Percentiles rank a stretch among this genome's conserved stretches.
Conservation (phyloP, 2,113 vertebrate species). For the Hepsetus odoe region DNA sequence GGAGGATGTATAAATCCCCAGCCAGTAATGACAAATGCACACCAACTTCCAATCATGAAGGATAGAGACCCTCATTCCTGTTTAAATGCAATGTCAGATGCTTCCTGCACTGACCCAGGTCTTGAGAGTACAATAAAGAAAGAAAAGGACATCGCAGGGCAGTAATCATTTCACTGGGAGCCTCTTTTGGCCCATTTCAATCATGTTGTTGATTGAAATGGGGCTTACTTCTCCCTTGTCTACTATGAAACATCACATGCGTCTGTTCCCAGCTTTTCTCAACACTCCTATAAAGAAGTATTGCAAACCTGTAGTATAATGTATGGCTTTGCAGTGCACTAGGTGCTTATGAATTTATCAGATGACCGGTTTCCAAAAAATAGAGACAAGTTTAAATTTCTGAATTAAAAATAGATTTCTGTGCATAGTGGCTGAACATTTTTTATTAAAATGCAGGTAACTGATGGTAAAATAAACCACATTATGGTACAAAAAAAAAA, state of each 20-base stretch:
- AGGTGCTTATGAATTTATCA: too few relatives aligned
- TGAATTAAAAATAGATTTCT: too few relatives aligned
- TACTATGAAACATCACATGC: constrained; percentile 9
- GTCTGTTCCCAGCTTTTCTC: constrained; percentile 1
- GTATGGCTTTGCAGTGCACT: not conserved
- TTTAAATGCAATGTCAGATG: constrained; percentile 25
- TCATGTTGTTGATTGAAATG: not conserved
- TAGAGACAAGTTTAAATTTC: too few relatives aligned
- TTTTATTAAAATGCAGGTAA: too few relatives aligned
- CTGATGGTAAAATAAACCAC: too few relatives aligned
- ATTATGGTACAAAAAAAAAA: not conserved
- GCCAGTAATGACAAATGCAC: constrained; percentile 26
- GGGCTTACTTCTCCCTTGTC: not conserved
- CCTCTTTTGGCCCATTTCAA: not conserved
- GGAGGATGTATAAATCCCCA: constrained; percentile 23
- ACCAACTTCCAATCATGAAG: not conserved
- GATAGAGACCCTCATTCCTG: not conserved
- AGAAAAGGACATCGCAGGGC: not conserved
- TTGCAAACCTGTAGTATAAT: too few relatives aligned
- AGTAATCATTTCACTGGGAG: not conserved
- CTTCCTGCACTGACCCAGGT: constrained; percentile 4
- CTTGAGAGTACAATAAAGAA: constrained; percentile 3
- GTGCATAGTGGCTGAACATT: too few relatives aligned
- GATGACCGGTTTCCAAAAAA: too few relatives aligned
- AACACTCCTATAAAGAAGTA: not conserved